phyloP scores from a whole-genome alignment of 2,113 vertebrate genomes.

The Ochotona princeps region DNA sequence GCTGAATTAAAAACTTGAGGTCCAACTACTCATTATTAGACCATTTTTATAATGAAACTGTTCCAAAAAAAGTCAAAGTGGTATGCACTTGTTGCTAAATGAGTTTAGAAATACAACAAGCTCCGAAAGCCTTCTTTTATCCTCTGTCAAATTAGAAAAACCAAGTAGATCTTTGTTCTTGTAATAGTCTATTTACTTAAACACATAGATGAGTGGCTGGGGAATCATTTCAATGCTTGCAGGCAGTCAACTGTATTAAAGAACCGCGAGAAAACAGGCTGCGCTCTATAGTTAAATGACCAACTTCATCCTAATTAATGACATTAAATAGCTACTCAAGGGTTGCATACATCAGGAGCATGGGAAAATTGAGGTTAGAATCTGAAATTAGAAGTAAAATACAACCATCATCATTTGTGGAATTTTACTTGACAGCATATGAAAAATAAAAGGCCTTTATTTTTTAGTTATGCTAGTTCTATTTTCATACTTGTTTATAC shows the following conservation, averaged over 20 bases:
- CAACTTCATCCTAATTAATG: slow-evolving; percentile 77
- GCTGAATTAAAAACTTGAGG: slow-evolving; percentile 52
- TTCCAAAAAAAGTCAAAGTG: slow-evolving; percentile 58
- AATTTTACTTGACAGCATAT: background rate
- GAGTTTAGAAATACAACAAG: slow-evolving; percentile 76
- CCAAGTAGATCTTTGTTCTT: slow-evolving; percentile 71
- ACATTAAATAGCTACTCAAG: slow-evolving; percentile 46
- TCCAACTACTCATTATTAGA: slow-evolving; percentile 72
- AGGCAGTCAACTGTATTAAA: slow-evolving; percentile 68
- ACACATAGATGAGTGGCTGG: slow-evolving; percentile 62
- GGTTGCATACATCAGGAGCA: slow-evolving; percentile 45
- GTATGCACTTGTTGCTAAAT: slow-evolving; percentile 71
- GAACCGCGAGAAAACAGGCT: slow-evolving; percentile 58
- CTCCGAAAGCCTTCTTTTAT: slow-evolving; percentile 64
- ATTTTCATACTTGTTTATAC: background rate
- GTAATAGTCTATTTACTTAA: slow-evolving; percentile 79
- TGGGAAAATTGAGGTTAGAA: slow-evolving; percentile 20
- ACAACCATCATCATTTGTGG: background rate
- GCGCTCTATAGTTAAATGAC: slow-evolving; percentile 65
- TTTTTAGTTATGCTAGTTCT: background rate
- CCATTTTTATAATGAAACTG: slow-evolving; percentile 69
- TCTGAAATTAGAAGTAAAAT: background rate
- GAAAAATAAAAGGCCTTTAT: background rate
- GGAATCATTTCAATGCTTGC: slow-evolving; percentile 61
- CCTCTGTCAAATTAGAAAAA: slow-evolving; percentile 71